Evolutionary conservation across 2,888 invertebrate genomes (phyloP).

Genomic region (Phragmatobia fuliginosa): DNA sequence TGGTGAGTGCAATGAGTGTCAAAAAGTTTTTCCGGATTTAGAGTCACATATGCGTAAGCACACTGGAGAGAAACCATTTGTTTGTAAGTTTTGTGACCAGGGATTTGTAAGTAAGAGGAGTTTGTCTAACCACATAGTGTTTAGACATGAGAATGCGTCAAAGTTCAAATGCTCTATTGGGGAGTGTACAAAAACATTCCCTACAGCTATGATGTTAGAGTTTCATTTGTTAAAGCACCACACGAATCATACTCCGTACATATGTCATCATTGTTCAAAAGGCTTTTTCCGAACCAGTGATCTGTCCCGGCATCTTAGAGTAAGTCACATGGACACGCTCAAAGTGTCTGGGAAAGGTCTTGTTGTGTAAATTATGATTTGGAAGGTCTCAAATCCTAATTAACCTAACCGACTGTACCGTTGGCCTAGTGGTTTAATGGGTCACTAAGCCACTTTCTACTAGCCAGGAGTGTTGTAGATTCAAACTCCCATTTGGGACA

Average conservation of each 20-base stretch:
- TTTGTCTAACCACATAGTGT: constrained; percentile 74
- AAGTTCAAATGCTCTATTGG: constrained; percentile 79
- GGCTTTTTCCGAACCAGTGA: constrained; percentile 79
- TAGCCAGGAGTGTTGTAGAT: too few species aligned
- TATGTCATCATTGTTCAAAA: constrained; percentile 77
- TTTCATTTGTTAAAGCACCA: constrained; percentile 81
- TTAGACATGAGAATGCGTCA: constrained; percentile 75
- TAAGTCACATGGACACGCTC: constrained; percentile 70
- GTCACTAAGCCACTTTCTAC: too few species aligned
- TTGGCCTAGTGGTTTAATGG: too few species aligned
- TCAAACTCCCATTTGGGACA: too few species aligned
- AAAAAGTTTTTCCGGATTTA: constrained; percentile 84
- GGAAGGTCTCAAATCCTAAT: not conserved
- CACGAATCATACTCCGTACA: constrained; percentile 76
- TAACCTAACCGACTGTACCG: too few species aligned
- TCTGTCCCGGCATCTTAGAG: constrained; percentile 73
- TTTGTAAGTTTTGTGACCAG: constrained; percentile 73
- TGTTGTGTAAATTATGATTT: not conserved
- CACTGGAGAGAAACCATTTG: constrained; percentile 83
- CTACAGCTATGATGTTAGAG: constrained; percentile 77
- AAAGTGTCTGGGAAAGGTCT: constrained; percentile 27
- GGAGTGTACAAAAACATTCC: constrained; percentile 76
- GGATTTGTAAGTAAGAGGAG: constrained; percentile 71
- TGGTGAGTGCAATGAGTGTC: constrained; percentile 83
- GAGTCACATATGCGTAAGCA: constrained; percentile 87